phyloP scores from a whole-genome alignment of 2,888 invertebrate genomes.

The Leucozona laternaria region DNA sequence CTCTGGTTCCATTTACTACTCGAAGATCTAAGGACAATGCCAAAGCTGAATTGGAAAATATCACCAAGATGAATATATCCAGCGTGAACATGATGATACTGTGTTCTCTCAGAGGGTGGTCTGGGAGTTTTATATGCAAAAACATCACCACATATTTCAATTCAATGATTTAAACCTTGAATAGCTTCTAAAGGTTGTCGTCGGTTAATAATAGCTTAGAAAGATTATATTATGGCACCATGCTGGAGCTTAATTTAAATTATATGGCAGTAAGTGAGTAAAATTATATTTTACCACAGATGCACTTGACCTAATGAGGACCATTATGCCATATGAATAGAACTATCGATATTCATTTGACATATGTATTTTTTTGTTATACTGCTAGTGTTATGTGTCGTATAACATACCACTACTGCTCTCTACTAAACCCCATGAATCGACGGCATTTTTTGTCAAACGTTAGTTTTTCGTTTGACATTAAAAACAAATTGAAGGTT shows the following conservation, averaged over 20 bases:
- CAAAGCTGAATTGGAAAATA: background rate
- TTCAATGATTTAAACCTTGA: background rate
- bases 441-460: too few relatives aligned
- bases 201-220: background rate
- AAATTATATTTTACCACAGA: slow-evolving; percentile 2
- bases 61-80: background rate
- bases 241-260: background rate
- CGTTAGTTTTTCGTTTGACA: too few relatives aligned
- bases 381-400: background rate
- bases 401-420: too few relatives aligned
- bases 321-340: background rate
- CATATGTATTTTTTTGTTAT: background rate
- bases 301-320: background rate
- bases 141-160: background rate
- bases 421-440: too few relatives aligned
- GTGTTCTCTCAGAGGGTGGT: background rate
- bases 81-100: slow-evolving; percentile 52
- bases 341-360: background rate
- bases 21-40: slow-evolving; percentile 52
- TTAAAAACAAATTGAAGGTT: too few relatives aligned
- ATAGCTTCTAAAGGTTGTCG: background rate
- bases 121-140: slow-evolving; percentile 36
- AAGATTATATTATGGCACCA: background rate
- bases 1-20: slow-evolving; percentile 81
- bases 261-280: background rate